Evolutionary conservation across 2,113 vertebrate genomes (phyloP).

Genomic region (Cyprichromis sp.): DNA sequence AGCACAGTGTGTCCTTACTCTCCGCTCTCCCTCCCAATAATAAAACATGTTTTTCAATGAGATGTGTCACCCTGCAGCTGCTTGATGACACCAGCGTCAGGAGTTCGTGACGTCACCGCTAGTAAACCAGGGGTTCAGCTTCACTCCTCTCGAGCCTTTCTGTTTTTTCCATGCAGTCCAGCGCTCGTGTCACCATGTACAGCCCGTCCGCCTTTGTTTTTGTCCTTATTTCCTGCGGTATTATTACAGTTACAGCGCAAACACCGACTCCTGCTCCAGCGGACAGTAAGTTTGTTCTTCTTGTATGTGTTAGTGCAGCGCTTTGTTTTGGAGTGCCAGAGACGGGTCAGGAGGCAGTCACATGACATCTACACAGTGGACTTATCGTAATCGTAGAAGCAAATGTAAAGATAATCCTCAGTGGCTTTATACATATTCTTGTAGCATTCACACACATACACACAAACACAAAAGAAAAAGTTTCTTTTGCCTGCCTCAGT

Average conservation of each 20-base stretch:
- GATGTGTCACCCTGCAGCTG: background rate
- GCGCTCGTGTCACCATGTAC: conserved; percentile 23
- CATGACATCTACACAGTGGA: conserved; percentile 17
- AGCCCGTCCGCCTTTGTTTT: background rate
- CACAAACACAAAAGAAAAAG: background rate
- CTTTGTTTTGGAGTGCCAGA: background rate
- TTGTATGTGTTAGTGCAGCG: background rate
- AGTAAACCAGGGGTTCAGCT: conserved; percentile 3
- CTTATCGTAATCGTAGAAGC: background rate
- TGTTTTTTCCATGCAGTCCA: background rate
- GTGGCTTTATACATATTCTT: background rate
- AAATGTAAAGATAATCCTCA: background rate
- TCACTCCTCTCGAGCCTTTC: background rate
- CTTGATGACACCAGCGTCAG: conserved; percentile 2
- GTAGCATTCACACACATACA: background rate
- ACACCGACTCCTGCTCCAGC: conserved; percentile 12
- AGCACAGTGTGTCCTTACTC: background rate
- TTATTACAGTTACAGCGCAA: background rate
- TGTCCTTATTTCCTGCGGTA: background rate
- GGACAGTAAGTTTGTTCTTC: conserved; percentile 35
- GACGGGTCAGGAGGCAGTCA: conserved; percentile 44
- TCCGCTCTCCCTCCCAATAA: background rate
- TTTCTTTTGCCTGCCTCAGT: background rate
- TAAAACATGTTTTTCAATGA: background rate
- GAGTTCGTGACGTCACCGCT: conserved; percentile 31